Evolutionary conservation across 2,888 invertebrate genomes (phyloP).

Genomic region (Hydrotaea diabolus): DNA sequence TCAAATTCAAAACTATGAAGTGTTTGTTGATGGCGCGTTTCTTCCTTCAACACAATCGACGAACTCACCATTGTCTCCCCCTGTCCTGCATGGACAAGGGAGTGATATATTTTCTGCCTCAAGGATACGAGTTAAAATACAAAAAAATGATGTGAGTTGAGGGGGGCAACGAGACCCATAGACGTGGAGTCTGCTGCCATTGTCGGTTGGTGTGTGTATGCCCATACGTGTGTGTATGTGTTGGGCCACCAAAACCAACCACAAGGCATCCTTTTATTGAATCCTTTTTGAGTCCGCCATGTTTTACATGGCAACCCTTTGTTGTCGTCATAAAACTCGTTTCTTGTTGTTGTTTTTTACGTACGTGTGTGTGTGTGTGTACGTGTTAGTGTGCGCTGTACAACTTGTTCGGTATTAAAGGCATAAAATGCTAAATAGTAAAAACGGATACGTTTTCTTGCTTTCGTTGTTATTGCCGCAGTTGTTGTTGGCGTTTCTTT

Average conservation of each 20-base stretch:
- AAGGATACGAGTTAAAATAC: conserved; percentile 43
- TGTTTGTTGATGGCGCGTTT: background rate
- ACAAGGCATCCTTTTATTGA: conserved; percentile 66
- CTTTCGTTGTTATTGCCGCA: conserved; percentile 53
- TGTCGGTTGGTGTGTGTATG: background rate
- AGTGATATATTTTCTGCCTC: conserved; percentile 52
- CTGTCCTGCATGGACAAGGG: background rate
- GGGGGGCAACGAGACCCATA: conserved; percentile 13
- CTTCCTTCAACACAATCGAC: background rate
- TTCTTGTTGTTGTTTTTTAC: conserved; percentile 43
- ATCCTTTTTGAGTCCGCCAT: conserved; percentile 72
- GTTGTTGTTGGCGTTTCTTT: conserved; percentile 59
- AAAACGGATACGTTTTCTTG: conserved; percentile 42
- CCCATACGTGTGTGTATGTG: conserved; percentile 32
- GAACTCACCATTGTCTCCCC: background rate
- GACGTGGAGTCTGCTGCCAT: conserved; percentile 13
- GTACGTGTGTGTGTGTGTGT: conserved; percentile 24
- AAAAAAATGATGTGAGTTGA: conserved; percentile 12
- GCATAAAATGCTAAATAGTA: conserved; percentile 58
- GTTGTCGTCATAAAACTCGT: conserved; percentile 53
- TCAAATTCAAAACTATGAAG: conserved; percentile 6
- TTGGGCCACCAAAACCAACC: conserved; percentile 64
- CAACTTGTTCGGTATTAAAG: conserved; percentile 44
- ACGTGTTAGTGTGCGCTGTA: background rate
- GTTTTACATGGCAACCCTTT: conserved; percentile 75